Evolutionary conservation across 2,888 invertebrate genomes (phyloP).

Genomic region (Cecidostiba fungosa): DNA sequence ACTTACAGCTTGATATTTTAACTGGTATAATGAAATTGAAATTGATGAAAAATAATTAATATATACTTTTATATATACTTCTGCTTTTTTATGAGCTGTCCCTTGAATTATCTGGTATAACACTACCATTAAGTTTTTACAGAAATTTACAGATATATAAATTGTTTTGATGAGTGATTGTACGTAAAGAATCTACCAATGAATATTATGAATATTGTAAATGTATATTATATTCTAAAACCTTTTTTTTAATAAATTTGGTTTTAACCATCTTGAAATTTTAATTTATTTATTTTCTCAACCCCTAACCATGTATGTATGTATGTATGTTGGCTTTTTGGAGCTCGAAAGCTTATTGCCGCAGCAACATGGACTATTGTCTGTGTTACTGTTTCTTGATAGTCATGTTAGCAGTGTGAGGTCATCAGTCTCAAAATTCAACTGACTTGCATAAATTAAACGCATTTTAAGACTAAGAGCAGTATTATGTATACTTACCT

Average conservation of each 20-base stretch:
- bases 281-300: not conserved
- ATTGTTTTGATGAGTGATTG: not conserved
- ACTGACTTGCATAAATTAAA: not conserved
- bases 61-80: not conserved
- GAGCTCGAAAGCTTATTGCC: no score
- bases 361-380: no score
- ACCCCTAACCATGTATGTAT: no score
- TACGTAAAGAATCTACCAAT: not conserved
- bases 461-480: not conserved
- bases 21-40: not conserved
- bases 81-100: not conserved
- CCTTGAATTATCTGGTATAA: not conserved
- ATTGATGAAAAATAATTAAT: slow-evolving; percentile 1
- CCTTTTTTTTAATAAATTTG: slow-evolving; percentile 11
- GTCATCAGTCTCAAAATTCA: no score
- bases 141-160: not conserved
- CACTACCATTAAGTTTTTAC: no score
- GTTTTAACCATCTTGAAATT: not conserved
- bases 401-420: no score
- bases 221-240: no score
- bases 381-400: no score
- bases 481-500: no score
- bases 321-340: no score
- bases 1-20: not conserved
- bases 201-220: not conserved